These are phyloP conservation scores for Lamellibrachia columna DNA, from an alignment of 2,888 invertebrate genomes.

Conservation along the genomic window DNA sequence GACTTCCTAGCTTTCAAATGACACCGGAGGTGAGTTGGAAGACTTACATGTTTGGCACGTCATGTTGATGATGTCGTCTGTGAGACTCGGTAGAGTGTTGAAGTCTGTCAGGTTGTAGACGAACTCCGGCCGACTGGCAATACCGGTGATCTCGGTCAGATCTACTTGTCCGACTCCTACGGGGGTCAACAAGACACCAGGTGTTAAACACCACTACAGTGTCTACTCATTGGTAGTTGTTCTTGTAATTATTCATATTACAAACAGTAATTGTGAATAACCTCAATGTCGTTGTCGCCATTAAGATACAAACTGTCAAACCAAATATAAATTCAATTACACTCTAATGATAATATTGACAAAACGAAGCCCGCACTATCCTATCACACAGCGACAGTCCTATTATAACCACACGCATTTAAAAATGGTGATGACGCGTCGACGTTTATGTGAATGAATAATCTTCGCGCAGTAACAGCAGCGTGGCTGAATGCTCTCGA, in stretches of 20 bases:
- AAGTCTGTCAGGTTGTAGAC: constrained; percentile 3
- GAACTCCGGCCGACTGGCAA: not conserved
- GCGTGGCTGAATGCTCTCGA: too few species aligned
- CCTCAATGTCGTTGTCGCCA: too few species aligned
- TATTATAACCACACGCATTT: too few species aligned
- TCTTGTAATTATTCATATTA: not conserved
- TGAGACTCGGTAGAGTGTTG: not conserved
- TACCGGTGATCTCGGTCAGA: not conserved
- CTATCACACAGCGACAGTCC: too few species aligned
- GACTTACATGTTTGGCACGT: not conserved
- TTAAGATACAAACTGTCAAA: not conserved
- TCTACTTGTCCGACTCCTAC: not conserved
- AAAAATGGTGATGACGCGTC: too few species aligned
- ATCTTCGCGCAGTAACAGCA: too few species aligned
- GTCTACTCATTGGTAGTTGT: not conserved
- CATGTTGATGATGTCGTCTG: not conserved
- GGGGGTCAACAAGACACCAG: not conserved
- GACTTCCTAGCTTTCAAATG: not conserved
- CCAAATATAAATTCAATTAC: not conserved
- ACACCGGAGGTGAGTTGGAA: not conserved
- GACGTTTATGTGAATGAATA: too few species aligned
- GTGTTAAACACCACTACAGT: not conserved
- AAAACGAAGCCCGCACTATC: too few species aligned
- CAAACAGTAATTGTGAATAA: too few species aligned
- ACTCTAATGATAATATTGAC: too few species aligned